Base-by-base conservation (phyloP, 2,888 invertebrate genomes). In the Aporophyla nigra region DNA sequence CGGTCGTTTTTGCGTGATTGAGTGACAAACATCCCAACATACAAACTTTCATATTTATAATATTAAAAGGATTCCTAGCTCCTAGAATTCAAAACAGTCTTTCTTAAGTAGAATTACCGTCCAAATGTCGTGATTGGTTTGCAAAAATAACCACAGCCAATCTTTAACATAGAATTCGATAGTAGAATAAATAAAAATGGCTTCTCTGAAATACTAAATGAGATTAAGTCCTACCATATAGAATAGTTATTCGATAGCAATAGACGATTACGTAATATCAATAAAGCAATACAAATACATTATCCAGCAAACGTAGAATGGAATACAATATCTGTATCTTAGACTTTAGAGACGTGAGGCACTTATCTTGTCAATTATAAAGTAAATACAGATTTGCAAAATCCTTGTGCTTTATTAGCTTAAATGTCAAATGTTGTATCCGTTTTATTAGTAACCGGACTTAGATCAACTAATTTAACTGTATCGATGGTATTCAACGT, bases 341-440 rank as follows among this genome's bases (percentile, higher is more conserved):
- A 56, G 43, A 49, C 74, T 43, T 19, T 21, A 58, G 16, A 59
- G 24, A 51, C 71, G n/a, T 40, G n/a, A 68, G 14, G 49, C 40
- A 58, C 53, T 85, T 83, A 82, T 74, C 81, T 58, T 83, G 82
- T 73, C 82, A 78, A 71, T 69, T 78, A 62, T 66, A 59, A 76
- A 70, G 49, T 74, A 72, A 46, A 70, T 46, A 62, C 24, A 83
- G 61, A 74, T 73, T 75, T 65, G 59, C 61, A 77, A 83, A 77
- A 80, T 61, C 77, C 86, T 83, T 85, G 83, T 70, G 66, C 80
- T 78, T 63, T 70, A 83, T 74, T 62, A 12, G 33, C 14, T 59
- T 74, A 86, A 85, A 85, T 85, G 83, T 83, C 83, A 85, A 76
- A 86, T 61, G 83, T 76, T 69, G 72, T 62, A 83, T 86, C 75